Evolutionary conservation across 2,888 invertebrate species (phyloP).

Genomic region (Pristionchus japonicus): DNA sequence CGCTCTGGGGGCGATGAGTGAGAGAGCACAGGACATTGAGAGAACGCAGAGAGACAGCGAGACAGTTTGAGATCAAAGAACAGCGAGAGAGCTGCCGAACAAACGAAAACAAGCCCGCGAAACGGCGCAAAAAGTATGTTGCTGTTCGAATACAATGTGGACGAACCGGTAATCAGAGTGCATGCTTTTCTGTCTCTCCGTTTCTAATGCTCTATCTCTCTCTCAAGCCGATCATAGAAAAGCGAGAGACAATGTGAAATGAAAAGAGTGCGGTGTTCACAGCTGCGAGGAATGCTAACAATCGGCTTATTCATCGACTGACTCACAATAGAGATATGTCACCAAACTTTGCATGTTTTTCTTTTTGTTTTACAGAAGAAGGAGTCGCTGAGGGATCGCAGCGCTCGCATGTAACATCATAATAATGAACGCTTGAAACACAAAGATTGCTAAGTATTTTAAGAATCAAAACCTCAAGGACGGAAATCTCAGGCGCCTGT

Average conservation of each 20-base stretch:
- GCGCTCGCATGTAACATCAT: background rate
- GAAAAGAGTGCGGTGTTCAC: background rate
- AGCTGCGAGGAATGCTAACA: slow-evolving; percentile 12
- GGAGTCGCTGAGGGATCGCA: background rate
- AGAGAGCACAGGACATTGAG: background rate
- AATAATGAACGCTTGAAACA: background rate
- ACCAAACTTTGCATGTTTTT: background rate
- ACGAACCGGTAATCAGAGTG: slow-evolving; percentile 15
- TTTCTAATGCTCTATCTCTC: too few species aligned
- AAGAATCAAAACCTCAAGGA: background rate
- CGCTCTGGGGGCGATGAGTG: background rate
- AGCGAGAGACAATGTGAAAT: background rate
- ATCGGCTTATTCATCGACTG: background rate
- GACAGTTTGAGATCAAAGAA: background rate
- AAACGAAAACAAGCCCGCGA: background rate
- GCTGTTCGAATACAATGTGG: background rate
- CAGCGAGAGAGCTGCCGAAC: background rate
- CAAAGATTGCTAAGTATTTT: background rate
- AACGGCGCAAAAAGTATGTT: background rate
- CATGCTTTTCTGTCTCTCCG: background rate
- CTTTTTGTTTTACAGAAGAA: background rate
- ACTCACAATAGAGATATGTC: background rate
- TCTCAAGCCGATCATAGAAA: background rate
- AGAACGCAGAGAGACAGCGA: background rate
- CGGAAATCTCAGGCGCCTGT: background rate